A percentile compares a stretch with the other conserved stretches of the same genome.
These are phyloP conservation scores for Todiramphus chloris DNA, from an alignment of 2,113 vertebrate genomes.

Conservation along the genomic window DNA sequence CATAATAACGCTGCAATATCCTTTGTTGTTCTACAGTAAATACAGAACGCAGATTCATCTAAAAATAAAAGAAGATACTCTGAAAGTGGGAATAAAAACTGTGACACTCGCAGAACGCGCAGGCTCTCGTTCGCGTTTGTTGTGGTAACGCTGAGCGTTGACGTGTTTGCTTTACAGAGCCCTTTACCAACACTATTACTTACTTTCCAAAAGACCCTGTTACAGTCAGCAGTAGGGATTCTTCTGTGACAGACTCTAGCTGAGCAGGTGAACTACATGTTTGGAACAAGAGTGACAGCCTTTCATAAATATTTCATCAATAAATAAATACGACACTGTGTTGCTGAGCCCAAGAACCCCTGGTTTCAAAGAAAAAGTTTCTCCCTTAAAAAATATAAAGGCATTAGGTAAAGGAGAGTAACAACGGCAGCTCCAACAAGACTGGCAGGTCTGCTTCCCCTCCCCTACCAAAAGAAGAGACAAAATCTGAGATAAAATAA, in stretches of 20 bases:
- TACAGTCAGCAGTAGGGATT: neutral
- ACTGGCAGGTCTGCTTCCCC: neutral
- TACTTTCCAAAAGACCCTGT: neutral
- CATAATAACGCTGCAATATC: conserved; percentile 97
- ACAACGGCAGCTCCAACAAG: neutral
- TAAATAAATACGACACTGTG: neutral
- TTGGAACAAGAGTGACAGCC: neutral
- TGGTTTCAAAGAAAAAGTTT: neutral
- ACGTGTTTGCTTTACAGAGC: neutral
- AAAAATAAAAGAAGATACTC: conserved; percentile 79
- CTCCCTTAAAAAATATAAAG: neutral
- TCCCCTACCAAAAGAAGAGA: neutral
- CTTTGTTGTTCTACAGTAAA: conserved; percentile 97
- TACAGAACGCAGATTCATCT: conserved; percentile 99
- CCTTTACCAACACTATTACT: neutral
- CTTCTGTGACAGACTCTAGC: neutral
- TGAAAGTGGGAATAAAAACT: conserved; percentile 71
- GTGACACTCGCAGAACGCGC: conserved; percentile 45
- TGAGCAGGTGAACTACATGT: neutral
- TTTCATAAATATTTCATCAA: neutral
- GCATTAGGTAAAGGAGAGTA: neutral
- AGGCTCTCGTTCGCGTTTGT: conserved; percentile 11
- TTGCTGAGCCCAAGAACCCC: neutral
- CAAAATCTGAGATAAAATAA: neutral
- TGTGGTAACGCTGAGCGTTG: neutral